Base-by-base conservation (phyloP, 1,140 invertebrate genomes). In the Onthophagus taurus region DNA sequence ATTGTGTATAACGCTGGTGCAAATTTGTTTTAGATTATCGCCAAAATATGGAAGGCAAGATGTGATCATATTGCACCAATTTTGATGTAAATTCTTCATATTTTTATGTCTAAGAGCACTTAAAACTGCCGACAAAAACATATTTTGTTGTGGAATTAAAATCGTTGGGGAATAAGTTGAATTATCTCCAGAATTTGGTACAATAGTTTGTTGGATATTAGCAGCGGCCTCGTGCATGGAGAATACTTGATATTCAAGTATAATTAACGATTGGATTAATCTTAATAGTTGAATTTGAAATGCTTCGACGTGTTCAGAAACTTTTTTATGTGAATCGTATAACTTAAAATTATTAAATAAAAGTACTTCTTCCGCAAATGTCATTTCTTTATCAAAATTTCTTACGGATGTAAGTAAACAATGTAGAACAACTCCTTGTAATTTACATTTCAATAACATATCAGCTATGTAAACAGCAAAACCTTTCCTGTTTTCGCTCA, bases 401-500 rank as follows among this genome's bases (percentile, higher is more conserved):
- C 69, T 70, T 2, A 91, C 85, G 17, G 80, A 84, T 5, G 86
- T 82, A 9, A 89, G 71, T 17, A 91, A 67, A 63, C 86, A 89
- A 61, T 90, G 86, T 23, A 94, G 69, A 18, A 89, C 69, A n/a
- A 87, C 82, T 62, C 91, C 90, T 66, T 93, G 89, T 17, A 93
- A 74, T 67, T 91, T 91, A 58, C 86, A 88, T 45, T 85, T 78
- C 1, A 75, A 72, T 48, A 94, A 65, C 44, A 92, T 65, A 65
- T 91, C 85, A 37, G 78, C 78, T 21, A 94, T 80, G 61, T 89
- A 93, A 45, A 77, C 82, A 16, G 84, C 80, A 57, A 92, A 81
- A 19, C 82, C 85, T 54, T 78, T 80, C 0, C 80, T 83, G 60
- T 82, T 88, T 51, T 87, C 86, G 42, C 78, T 77, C n/a, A 89